Percentiles rank a stretch among this genome's conserved stretches.
Evolutionary conservation across 2,888 invertebrate species (phyloP).

Genomic region (Lymantria monacha): DNA sequence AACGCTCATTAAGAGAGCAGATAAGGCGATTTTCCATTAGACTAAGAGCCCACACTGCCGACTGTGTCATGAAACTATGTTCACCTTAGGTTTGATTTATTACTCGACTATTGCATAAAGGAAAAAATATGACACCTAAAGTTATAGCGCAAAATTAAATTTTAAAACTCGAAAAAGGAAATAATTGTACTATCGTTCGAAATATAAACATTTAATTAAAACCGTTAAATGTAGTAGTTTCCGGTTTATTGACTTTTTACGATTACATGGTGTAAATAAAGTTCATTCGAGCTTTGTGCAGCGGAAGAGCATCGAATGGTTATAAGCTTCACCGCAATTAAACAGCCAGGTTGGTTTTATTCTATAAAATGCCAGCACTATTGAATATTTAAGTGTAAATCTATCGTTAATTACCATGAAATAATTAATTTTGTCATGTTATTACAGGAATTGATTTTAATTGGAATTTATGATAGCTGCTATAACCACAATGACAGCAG

Average conservation of each 20-base stretch:
- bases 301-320: slow-evolving; percentile 38
- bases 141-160: no score
- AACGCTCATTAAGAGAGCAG: no score
- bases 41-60: no score
- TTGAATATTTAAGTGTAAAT: slow-evolving; percentile 37
- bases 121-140: no score
- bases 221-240: slow-evolving; percentile 69
- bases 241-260: slow-evolving; percentile 73
- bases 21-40: no score
- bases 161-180: no score
- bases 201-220: slow-evolving; percentile 62
- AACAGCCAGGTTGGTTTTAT: slow-evolving; percentile 23
- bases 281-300: slow-evolving; percentile 51
- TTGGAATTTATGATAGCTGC: slow-evolving; percentile 2
- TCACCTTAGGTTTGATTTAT: no score
- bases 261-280: slow-evolving; percentile 62
- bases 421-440: slow-evolving; percentile 33
- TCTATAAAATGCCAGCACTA: slow-evolving; percentile 37
- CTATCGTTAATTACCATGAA: slow-evolving; percentile 31
- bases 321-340: slow-evolving; percentile 38
- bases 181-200: neutral
- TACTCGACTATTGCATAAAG: no score
- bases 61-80: no score
- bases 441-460: slow-evolving; percentile 32
- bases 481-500: neutral